A percentile compares a stretch with the other conserved stretches of the same genome.
Conservation (phyloP, 35 echinoderm and acorn worm species). For the Heliocidaris tuberculata region DNA sequence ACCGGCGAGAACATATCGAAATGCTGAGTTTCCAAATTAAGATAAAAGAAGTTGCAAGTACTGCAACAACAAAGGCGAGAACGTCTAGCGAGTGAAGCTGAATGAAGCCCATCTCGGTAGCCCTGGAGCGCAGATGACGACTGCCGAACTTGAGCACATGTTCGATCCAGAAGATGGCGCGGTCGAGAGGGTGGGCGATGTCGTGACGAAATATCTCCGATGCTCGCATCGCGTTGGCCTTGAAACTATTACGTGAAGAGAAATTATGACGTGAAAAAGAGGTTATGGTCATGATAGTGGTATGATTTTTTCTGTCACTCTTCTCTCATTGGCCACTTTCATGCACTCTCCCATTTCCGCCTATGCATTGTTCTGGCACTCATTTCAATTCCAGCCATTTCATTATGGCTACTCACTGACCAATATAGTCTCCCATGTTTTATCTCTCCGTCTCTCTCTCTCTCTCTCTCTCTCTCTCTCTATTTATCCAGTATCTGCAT, state of each 20-base stretch:
- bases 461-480: too few relatives aligned
- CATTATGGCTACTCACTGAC: too few relatives aligned
- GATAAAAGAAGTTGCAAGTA: background rate
- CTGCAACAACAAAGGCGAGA: background rate
- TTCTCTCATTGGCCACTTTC: too few relatives aligned
- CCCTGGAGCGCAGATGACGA: slow-evolving; percentile 47
- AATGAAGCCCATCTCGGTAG: slow-evolving; percentile 47
- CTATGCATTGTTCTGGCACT: too few relatives aligned
- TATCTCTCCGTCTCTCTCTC: too few relatives aligned
- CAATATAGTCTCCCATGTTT: too few relatives aligned
- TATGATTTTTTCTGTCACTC: too few relatives aligned
- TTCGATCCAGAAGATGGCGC: slow-evolving; percentile 73
- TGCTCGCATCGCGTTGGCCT: slow-evolving; percentile 7
- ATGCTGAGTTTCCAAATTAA: background rate
- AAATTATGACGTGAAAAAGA: background rate
- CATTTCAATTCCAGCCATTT: too few relatives aligned
- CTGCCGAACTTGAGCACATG: slow-evolving; percentile 64
- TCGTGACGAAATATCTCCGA: slow-evolving; percentile 51
- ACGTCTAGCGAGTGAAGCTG: background rate
- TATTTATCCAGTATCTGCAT: too few relatives aligned
- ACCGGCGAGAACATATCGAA: too few relatives aligned
- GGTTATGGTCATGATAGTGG: too few relatives aligned
- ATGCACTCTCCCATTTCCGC: too few relatives aligned
- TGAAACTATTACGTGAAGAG: slow-evolving; percentile 39
- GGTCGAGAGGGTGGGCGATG: slow-evolving; percentile 29